These are phyloP conservation scores for Scrobipalpa atriplicella DNA, from an alignment of 2,888 invertebrate species.

Conservation along the genomic window DNA sequence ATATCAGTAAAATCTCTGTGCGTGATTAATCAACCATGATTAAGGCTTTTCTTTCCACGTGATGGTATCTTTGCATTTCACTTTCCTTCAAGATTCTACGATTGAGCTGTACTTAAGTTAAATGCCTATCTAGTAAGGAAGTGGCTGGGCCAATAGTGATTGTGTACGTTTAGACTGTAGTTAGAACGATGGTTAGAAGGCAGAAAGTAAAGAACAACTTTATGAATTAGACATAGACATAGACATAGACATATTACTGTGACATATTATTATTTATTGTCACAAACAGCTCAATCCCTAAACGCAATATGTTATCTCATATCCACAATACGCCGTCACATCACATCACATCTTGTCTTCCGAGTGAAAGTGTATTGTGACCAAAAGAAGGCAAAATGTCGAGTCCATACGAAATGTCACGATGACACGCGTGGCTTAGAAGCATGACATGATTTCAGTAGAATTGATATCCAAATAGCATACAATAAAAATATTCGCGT, in stretches of 20 bases:
- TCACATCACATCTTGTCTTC: not conserved
- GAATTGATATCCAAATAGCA: too few species aligned
- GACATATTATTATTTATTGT: not conserved
- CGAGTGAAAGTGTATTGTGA: constrained; percentile 16
- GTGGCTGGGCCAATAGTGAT: not conserved
- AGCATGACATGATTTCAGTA: not conserved
- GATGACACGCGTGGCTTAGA: constrained; percentile 4
- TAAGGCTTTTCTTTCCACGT: not conserved
- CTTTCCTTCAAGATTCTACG: constrained; percentile 6
- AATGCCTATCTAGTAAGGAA: not conserved
- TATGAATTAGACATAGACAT: too few species aligned
- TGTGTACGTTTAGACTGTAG: too few species aligned
- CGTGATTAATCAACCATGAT: constrained; percentile 2
- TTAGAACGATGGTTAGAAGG: too few species aligned
- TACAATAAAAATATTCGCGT: too few species aligned
- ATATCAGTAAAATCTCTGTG: constrained; percentile 11
- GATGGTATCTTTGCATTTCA: not conserved
- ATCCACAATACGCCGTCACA: not conserved
- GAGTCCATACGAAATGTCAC: constrained; percentile 1
- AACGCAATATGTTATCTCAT: not conserved
- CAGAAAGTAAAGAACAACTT: too few species aligned
- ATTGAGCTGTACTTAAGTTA: not conserved
- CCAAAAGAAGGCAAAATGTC: constrained; percentile 6
- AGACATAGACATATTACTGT: too few species aligned
- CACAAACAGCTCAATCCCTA: not conserved